Percentiles rank a stretch among this genome's conserved stretches.
These are phyloP conservation scores for Boloria euphrosyne DNA, from an alignment of 2,888 invertebrate genomes.

Conservation along the genomic window DNA sequence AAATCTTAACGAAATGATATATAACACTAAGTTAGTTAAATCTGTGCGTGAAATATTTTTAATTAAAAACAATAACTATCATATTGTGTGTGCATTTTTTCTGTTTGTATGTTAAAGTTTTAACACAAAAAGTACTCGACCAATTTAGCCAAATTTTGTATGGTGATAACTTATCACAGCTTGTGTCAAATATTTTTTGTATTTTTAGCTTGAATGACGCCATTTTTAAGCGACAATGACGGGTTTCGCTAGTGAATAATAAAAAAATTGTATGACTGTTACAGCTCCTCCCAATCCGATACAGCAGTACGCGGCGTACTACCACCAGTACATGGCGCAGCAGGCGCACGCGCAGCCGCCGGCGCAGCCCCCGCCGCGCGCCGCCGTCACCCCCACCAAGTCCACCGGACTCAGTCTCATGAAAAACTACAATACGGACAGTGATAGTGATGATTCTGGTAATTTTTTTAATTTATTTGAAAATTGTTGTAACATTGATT, in stretches of 20 bases:
- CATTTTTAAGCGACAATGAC: no score
- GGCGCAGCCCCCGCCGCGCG: constrained; percentile 35
- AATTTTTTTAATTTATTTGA: constrained; percentile 7
- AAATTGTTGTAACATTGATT: neutral
- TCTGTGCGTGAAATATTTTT: no score
- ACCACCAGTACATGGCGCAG: constrained; percentile 51
- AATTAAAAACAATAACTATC: no score
- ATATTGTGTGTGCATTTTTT: no score
- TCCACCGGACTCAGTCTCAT: constrained; percentile 79
- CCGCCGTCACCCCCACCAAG: constrained; percentile 45
- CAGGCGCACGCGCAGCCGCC: constrained; percentile 34
- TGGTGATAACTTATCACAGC: no score
- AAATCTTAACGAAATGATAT: no score
- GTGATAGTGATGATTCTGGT: constrained; percentile 71
- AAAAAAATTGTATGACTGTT: neutral
- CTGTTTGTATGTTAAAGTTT: no score
- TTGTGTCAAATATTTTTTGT: no score
- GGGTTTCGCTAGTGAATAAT: neutral
- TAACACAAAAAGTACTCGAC: no score
- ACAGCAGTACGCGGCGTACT: constrained; percentile 54
- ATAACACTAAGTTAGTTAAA: no score
- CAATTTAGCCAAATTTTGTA: no score
- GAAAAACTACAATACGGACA: constrained; percentile 82
- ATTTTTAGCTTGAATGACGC: no score
- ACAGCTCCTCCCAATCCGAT: constrained; percentile 28